Evolutionary conservation across 2,888 invertebrate species (phyloP), one percentile per base, ranked within the genome.

Genomic region (Netelia virgata): DNA sequence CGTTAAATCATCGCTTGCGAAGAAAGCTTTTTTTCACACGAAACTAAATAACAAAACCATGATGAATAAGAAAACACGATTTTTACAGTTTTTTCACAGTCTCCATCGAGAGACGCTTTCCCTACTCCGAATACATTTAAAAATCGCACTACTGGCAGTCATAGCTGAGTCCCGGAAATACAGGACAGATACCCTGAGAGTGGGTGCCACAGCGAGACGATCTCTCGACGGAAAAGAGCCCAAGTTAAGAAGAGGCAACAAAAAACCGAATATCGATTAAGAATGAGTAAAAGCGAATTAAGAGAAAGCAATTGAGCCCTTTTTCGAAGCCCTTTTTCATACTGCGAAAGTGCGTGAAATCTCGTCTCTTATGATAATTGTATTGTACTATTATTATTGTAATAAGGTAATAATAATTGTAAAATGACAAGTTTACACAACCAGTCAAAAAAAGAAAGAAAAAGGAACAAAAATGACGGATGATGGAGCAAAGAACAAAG

Each of bases 321-420:
- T n/a, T n/a, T n/a, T n/a, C 68, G 85, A 86, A 83, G 89, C 87
- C 84, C 86, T 90, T 92, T 91, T 91, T 91, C 90, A 91, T 91
- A 91, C 90, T 90, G 90, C 91, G 89, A 88, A 91, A 89, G 91
- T 90, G 90, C 92, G 92, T 91, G 91, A 91, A 81, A 92, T 91
- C 91, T 91, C 79, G 90, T 92, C 91, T 92, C 91, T 88, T 92
- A 92, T 90, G 89, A 92, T 92, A 92, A 92, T 91, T 91, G 91
- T 92, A 92, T 90, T 92, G 90, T 92, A 92, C 90, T 92, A 91
- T 92, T 90, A 91, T 90, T 91, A 91, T 87, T 89, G 83, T 87
- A 85, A 86, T 87, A 84, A 93, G 92, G 91, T 90, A 86, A 89
- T 92, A 92, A 92, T 90, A 87, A 91, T 90, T 93, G 90, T 93